Conservation (phyloP, 2,888 invertebrate species). For the Gymnosoma rotundatum region DNA sequence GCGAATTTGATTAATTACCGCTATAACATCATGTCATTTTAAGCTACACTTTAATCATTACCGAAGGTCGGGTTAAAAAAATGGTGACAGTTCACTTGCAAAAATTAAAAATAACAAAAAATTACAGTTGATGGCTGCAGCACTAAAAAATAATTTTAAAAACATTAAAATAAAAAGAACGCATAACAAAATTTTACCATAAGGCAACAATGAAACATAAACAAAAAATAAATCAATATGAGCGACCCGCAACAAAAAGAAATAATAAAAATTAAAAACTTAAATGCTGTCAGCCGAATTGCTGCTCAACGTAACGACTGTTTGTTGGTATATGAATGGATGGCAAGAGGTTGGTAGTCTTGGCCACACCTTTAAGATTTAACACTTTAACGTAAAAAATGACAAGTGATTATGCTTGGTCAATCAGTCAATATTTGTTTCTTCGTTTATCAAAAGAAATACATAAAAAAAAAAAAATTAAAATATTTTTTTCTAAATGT, state of each 20-base stretch:
- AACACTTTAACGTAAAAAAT: constrained; percentile 74
- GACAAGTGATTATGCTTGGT: constrained; percentile 75
- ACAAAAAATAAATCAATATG: constrained; percentile 35
- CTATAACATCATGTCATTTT: no score
- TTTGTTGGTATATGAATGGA: constrained; percentile 13
- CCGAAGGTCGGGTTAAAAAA: no score
- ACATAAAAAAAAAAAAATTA: no score
- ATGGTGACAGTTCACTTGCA: no score
- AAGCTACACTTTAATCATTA: no score
- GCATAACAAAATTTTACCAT: no score
- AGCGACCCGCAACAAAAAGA: constrained; percentile 12
- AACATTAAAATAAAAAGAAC: background rate
- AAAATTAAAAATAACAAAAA: constrained; percentile 28
- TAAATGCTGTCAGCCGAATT: background rate
- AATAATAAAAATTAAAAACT: no score
- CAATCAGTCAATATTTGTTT: constrained; percentile 75
- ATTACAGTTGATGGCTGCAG: constrained; percentile 59
- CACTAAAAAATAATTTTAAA: constrained; percentile 38
- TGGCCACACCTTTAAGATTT: constrained; percentile 60
- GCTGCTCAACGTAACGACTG: constrained; percentile 7
- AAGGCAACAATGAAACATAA: background rate
- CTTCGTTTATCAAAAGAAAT: no score
- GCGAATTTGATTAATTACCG: no score
- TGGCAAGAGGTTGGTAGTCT: background rate
- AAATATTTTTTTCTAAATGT: no score